Base-by-base conservation (phyloP, 1,140 invertebrate genomes). In the Ceratina australensis region DNA sequence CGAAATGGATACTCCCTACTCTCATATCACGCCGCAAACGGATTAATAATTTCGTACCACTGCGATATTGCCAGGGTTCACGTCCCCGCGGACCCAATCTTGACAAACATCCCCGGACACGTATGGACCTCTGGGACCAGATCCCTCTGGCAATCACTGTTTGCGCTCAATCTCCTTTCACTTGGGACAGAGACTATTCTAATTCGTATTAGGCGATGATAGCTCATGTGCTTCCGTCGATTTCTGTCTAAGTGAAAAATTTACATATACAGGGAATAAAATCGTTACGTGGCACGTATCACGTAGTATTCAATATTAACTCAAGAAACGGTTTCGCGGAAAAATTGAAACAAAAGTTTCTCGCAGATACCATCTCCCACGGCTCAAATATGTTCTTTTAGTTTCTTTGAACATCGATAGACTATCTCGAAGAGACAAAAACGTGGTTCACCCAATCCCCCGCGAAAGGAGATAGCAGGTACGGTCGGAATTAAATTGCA, bases 401-500 rank as follows among this genome's bases (percentile, higher is more conserved):
- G 15, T 64, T 18, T 20, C 33, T 64, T 47, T 22, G 12, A 16
- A 64, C 20, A 64, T 22, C 61, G 28, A 63, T 26, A 13, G 20
- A 26, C 28, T 7, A 16, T 42, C 61, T 64, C 10, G 28, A 64
- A 42, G 28, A 63, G 28, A 33, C 28, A n/a, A 12, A 13, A 47
- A 22, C n/a, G 28, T 47, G 16, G 12, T 47, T 33, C n/a, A 1
- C 33, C 18, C 61, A 20, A 64, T n/a, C 10, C 5, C 20, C 3
- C 28, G 28, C 42, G 63, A 49, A 49, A 65, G 63, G 47, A 65
- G 24, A 12, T 3, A 26, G 13, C n/a, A 26, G 5, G 28, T n/a
- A 22, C 33, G 12, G 20, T 10, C 1, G 15, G 20, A 15, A 65
- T 49, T 47, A 87, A 89, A 88, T 88, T 87, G 80, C 82, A 87